Evolutionary conservation across 2,113 vertebrate genomes (phyloP).

Genomic region (Grallaria varia): DNA sequence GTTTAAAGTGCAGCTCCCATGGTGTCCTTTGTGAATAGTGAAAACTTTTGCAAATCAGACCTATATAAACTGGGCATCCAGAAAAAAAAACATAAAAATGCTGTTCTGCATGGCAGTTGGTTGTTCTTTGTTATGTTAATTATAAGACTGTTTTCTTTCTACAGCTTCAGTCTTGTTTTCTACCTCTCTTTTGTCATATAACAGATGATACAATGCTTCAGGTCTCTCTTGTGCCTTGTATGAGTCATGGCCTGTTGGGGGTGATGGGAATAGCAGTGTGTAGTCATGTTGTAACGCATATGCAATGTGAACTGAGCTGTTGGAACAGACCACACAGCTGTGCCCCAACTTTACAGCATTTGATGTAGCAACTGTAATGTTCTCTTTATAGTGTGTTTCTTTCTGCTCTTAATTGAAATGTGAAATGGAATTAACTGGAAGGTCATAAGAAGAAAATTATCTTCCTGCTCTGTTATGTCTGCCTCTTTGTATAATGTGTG

Average conservation of each 20-base stretch:
- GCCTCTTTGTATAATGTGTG: neutral
- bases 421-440: neutral
- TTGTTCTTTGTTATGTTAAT: neutral
- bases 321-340: neutral
- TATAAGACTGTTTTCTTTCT: neutral
- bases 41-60: neutral
- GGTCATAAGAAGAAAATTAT: neutral
- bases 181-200: neutral
- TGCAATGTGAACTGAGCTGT: neutral
- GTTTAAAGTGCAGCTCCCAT: neutral
- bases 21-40: neutral
- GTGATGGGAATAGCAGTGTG: neutral
- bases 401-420: neutral
- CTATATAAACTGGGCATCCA: neutral
- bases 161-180: neutral
- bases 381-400: neutral
- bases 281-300: neutral
- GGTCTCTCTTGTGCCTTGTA: neutral
- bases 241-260: slow-evolving; percentile 22
- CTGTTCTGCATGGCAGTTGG: neutral
- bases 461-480: neutral
- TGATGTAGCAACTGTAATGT: neutral
- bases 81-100: neutral
- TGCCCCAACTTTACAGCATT: neutral
- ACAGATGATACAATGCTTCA: neutral